Base-by-base conservation (phyloP, 2,888 invertebrate species). In the Lordiphosa andalusiaca region DNA sequence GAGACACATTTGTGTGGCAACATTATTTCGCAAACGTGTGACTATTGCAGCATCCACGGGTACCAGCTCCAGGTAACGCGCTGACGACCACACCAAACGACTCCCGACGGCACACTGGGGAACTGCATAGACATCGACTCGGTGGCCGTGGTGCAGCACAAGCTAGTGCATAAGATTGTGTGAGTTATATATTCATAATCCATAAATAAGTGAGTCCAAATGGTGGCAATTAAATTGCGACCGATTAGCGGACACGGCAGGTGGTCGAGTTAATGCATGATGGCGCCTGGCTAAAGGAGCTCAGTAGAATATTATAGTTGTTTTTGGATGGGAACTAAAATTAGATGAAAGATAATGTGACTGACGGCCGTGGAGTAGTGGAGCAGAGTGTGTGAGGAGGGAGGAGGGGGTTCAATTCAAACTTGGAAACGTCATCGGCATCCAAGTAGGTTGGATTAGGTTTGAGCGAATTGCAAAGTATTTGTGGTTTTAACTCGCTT, bases 111-210 rank as follows among this genome's bases (percentile, higher is more conserved):
- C 85, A 84, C 91, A 88, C 92, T 92, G 92, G 92, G 92, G 88
- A 92, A 92, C 90, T 92, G 92, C 88, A 91, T 92, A 89, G 91
- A 92, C 89, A 91, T 92, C 89, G 91, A 92, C 89, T 91, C 92
- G 88, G 88, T 90, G 68, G 89, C 91, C 80, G 89, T 89, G 73
- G 91, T 89, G 85, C 90, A 90, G 83, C 89, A 89, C 77, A 89
- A 89, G 73, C 80, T 90, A 70, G 86, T 88, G 70, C 85, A 87
- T 70, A 88, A 77, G 71, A 76, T 89, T 58, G 88, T 87, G 90
- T 90, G 85, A 88, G 90, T 89, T 61, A 36, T 44, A 51, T 60
- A 19, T 73, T 42, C 69, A 65, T 66, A 58, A 81, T 81, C 56
- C 13, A 70, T 65, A 64, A 67, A 63, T 69, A 69, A 83, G 35